Evolutionary conservation across 1,140 invertebrate genomes (phyloP).

Genomic region (Scaptomyza montana): DNA sequence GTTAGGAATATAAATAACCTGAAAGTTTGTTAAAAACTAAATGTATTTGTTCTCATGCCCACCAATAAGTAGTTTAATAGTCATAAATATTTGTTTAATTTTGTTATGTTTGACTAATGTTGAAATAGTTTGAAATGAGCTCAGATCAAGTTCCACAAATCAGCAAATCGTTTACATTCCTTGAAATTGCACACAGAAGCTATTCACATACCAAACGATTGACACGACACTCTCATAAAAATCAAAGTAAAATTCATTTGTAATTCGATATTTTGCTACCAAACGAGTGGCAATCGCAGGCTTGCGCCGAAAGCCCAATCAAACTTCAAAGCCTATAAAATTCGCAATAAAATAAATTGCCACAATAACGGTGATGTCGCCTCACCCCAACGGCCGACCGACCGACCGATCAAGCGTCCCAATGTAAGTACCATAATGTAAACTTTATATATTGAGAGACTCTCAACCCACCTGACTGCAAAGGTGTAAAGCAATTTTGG

Average conservation of each 20-base stretch:
- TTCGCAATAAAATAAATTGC: constrained; percentile 81
- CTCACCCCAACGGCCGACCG: not conserved
- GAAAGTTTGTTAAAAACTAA: too few species aligned
- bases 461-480: not conserved
- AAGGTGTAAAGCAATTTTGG: constrained; percentile 74
- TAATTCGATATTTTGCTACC: constrained; percentile 70
- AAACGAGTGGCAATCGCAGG: constrained; percentile 36
- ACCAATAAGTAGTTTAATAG: too few species aligned
- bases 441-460: not conserved
- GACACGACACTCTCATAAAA: constrained; percentile 49
- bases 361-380: constrained; percentile 56
- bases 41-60: too few species aligned
- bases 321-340: constrained; percentile 73
- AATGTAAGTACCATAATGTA: constrained; percentile 43
- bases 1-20: too few species aligned
- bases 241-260: constrained; percentile 65
- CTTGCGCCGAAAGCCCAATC: constrained; percentile 54
- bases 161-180: constrained; percentile 30
- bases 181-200: constrained; percentile 29
- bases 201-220: constrained; percentile 16
- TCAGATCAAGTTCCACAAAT: constrained; percentile 4
- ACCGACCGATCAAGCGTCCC: constrained; percentile 35
- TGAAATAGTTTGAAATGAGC: constrained; percentile 29
- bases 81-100: constrained; percentile 4
- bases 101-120: constrained; percentile 13